Conservation (phyloP, 2,888 invertebrate genomes). For the Pasiphila rectangulata region DNA sequence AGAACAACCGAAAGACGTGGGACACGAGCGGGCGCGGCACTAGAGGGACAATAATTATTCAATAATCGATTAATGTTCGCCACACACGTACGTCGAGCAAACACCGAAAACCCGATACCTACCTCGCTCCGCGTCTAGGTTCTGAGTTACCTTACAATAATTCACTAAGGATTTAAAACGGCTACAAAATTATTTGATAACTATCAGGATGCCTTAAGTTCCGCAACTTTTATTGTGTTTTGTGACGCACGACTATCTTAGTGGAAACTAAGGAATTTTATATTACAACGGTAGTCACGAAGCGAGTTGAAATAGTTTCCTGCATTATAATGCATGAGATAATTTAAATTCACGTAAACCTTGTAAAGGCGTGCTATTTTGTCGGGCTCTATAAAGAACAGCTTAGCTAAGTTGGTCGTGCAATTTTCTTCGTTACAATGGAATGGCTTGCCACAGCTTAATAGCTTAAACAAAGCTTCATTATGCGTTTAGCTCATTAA, state of each 20-base stretch:
- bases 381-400: constrained; percentile 25
- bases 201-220: constrained; percentile 38
- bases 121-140: constrained; percentile 62
- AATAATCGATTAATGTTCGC: constrained; percentile 64
- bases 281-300: constrained; percentile 4
- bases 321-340: constrained; percentile 18
- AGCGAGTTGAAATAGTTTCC: constrained; percentile 26
- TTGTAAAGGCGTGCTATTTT: constrained; percentile 31
- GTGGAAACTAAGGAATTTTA: constrained; percentile 15
- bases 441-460: constrained; percentile 52
- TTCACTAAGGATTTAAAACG: constrained; percentile 68
- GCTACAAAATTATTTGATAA: constrained; percentile 53
- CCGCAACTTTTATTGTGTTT: constrained; percentile 16
- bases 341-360: constrained; percentile 22
- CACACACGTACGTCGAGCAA: constrained; percentile 66
- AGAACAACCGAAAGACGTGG: constrained; percentile 12
- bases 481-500: constrained; percentile 67
- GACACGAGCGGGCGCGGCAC: constrained; percentile 40
- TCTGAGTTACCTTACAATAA: constrained; percentile 56
- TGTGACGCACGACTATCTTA: constrained; percentile 25
- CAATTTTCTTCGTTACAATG: constrained; percentile 52
- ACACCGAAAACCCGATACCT: constrained; percentile 57
- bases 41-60: constrained; percentile 57
- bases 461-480: constrained; percentile 60
- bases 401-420: constrained; percentile 44